These are phyloP conservation scores for Lacanobia wlatinum DNA, from an alignment of 2,888 invertebrate species.

Conservation along the genomic window DNA sequence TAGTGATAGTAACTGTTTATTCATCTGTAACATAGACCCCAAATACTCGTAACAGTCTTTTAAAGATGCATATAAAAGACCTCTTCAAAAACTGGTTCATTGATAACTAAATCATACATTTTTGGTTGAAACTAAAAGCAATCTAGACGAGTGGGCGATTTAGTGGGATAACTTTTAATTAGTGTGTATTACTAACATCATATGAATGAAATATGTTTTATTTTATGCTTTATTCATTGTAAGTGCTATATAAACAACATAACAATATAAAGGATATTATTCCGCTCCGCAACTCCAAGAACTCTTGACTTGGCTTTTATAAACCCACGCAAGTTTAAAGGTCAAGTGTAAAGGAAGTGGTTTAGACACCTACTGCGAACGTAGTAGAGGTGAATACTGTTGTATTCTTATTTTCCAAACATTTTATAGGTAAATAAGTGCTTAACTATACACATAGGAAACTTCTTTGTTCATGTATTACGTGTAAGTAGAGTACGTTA, in stretches of 20 bases:
- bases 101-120: background rate
- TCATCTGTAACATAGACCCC: background rate
- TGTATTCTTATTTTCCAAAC: background rate
- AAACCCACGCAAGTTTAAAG: slow-evolving; percentile 14
- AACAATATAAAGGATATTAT: background rate
- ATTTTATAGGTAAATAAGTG: background rate
- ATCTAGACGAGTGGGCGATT: background rate
- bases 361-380: background rate
- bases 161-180: too few relatives aligned
- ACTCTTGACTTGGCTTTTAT: background rate
- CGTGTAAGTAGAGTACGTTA: background rate
- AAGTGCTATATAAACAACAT: background rate
- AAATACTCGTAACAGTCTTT: background rate
- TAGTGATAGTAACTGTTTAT: background rate
- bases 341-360: background rate
- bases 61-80: background rate
- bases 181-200: too few relatives aligned
- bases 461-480: background rate
- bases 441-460: background rate
- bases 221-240: background rate
- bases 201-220: too few relatives aligned
- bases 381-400: background rate
- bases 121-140: background rate
- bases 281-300: background rate
- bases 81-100: too few relatives aligned